A percentile compares a stretch with the other conserved stretches of the same genome.
Evolutionary conservation across 2,797 vertebrate species (phyloP).

Genomic region (Acanthurus lineatus): DNA sequence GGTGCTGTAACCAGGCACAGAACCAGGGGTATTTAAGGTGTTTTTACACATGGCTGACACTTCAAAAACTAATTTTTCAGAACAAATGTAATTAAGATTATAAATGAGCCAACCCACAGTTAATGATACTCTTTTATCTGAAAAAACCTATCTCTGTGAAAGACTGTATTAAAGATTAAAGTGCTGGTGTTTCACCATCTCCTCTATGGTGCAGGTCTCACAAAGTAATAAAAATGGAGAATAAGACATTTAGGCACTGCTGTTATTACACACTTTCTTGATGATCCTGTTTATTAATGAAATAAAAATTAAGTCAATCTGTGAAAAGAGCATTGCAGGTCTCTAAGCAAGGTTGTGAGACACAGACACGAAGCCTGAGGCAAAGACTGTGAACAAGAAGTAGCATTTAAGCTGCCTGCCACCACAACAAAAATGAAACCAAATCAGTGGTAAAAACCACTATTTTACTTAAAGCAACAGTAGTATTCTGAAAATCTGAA

Average conservation of each 20-base stretch:
- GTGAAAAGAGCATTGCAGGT: conserved; percentile 19
- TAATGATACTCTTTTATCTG: background rate
- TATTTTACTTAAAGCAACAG: background rate
- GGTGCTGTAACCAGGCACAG: background rate
- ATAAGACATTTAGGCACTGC: conserved; percentile 3
- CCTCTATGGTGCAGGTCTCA: background rate
- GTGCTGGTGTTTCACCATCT: background rate
- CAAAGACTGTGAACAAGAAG: conserved; percentile 52
- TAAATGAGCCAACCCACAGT: background rate
- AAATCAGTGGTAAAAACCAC: conserved; percentile 17
- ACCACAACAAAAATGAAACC: conserved; percentile 31
- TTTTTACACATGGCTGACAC: background rate
- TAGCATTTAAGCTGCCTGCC: conserved; percentile 24
- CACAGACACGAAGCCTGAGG: conserved; percentile 36
- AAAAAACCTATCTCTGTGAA: background rate
- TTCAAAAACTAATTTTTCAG: background rate
- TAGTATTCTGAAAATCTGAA: conserved; percentile 11
- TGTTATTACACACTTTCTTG: background rate
- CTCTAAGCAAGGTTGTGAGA: conserved; percentile 19
- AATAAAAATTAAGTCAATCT: conserved; percentile 32
- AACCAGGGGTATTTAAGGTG: background rate
- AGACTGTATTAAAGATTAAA: conserved; percentile 4
- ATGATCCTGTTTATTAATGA: conserved; percentile 34
- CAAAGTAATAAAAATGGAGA: conserved; percentile 1
- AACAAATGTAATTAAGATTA: background rate